A percentile compares a stretch with the other conserved stretches of the same genome.
phyloP scores from a whole-genome alignment of 2,797 vertebrate genomes.

The Danio choprae region DNA sequence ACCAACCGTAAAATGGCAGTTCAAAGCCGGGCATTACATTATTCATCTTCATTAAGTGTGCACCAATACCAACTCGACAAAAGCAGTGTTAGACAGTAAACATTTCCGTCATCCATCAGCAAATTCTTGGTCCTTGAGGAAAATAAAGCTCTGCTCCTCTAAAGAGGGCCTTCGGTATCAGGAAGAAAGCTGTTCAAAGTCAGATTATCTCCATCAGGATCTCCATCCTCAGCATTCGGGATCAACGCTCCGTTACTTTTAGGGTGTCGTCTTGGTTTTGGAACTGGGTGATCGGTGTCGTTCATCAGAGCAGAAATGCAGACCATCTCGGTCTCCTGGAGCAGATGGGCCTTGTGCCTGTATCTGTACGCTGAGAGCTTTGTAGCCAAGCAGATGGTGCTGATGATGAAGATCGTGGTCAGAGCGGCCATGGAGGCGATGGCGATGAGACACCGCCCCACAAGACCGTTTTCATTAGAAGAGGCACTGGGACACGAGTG shows the following conservation, averaged over 20 bases:
- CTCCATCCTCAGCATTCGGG: constrained; percentile 53
- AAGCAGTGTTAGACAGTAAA: background rate
- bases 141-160: background rate
- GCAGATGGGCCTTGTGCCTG: constrained; percentile 51
- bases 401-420: constrained; percentile 77
- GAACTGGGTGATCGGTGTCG: constrained; percentile 57
- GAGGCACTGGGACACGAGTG: constrained; percentile 27
- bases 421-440: constrained; percentile 77
- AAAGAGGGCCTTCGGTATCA: constrained; percentile 51
- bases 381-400: constrained; percentile 73
- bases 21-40: background rate
- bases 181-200: constrained; percentile 84
- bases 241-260: constrained; percentile 50
- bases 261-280: constrained; percentile 36
- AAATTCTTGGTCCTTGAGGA: too few relatives aligned
- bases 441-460: constrained; percentile 77
- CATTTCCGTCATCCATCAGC: background rate
- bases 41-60: background rate
- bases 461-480: constrained; percentile 36
- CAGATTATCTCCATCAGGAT: constrained; percentile 72
- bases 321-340: constrained; percentile 80
- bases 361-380: constrained; percentile 72
- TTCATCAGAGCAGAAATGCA: constrained; percentile 82
- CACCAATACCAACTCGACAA: background rate
- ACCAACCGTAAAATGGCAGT: background rate